Evolutionary conservation across 2,113 vertebrate genomes (phyloP).

Genomic region (Telmatochromis brichardi): DNA sequence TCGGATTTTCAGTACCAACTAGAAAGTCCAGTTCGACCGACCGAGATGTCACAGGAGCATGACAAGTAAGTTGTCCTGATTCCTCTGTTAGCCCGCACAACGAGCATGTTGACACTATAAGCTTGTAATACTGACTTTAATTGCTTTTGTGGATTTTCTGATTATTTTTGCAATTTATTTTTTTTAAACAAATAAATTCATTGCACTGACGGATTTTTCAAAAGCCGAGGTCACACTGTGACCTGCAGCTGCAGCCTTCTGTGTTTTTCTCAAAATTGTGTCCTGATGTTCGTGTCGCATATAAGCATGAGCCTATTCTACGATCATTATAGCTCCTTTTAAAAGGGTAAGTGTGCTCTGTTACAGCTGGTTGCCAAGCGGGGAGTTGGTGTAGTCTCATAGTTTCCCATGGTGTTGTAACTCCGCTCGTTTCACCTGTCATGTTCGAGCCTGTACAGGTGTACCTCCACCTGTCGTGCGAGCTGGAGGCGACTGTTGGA

Average conservation of each 20-base stretch:
- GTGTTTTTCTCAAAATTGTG: background rate
- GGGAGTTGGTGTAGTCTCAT: background rate
- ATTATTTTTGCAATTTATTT: background rate
- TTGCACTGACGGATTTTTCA: background rate
- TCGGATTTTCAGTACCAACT: constrained; percentile 89
- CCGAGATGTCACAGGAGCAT: constrained; percentile 97
- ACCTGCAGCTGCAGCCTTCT: background rate
- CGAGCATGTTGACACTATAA: background rate
- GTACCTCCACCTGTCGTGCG: constrained; percentile 70
- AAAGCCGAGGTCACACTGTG: background rate
- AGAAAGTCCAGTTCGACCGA: constrained; percentile 96
- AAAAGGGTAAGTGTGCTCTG: background rate
- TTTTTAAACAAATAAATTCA: background rate
- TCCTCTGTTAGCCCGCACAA: constrained; percentile 30
- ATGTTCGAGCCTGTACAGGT: constrained; percentile 72
- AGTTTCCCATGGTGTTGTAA: constrained; percentile 35
- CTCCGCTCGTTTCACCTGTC: constrained; percentile 64
- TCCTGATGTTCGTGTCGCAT: background rate
- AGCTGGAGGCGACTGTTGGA: constrained; percentile 30
- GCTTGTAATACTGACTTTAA: background rate
- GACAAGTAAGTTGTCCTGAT: constrained; percentile 87
- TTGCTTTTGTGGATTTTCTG: background rate
- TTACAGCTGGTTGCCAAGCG: background rate
- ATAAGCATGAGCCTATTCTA: background rate
- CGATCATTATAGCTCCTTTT: background rate